Evolutionary conservation across 2,113 vertebrate species (phyloP).

Genomic region (Sinocyclocheilus anophthalmus): DNA sequence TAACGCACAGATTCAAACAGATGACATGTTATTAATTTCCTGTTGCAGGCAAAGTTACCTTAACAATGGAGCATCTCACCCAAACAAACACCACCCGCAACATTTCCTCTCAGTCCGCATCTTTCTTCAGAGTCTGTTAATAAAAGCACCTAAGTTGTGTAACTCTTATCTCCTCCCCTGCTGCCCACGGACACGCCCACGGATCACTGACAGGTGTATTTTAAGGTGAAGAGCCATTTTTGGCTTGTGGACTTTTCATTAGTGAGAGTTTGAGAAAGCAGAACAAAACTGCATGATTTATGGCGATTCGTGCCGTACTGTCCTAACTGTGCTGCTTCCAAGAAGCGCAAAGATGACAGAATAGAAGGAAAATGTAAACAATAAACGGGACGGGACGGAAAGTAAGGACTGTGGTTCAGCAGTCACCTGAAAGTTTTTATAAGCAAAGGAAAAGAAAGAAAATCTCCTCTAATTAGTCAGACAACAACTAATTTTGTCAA

Average conservation of each 20-base stretch:
- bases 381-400: background rate
- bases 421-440: background rate
- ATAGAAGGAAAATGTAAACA: slow-evolving; percentile 6
- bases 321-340: slow-evolving; percentile 3
- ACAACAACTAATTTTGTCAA: background rate
- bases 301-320: background rate
- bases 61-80: slow-evolving; percentile 1
- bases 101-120: slow-evolving; percentile 24
- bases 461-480: background rate
- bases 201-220: slow-evolving; percentile 40
- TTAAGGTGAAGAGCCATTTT: slow-evolving; percentile 10
- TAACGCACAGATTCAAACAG: slow-evolving; percentile 8
- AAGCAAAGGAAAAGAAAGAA: background rate
- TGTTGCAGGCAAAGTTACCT: background rate
- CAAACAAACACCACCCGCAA: slow-evolving; percentile 17
- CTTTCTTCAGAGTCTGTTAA: slow-evolving; percentile 18
- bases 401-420: background rate
- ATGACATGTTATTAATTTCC: background rate
- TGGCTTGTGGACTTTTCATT: background rate
- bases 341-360: background rate
- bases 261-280: background rate
- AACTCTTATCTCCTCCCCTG: background rate
- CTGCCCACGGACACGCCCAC: slow-evolving; percentile 14
- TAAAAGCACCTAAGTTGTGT: background rate
- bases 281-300: background rate